Evolutionary conservation across 2,113 vertebrate genomes (phyloP), one percentile per base, ranked within the genome.

Genomic region (Triplophysa rosa): DNA sequence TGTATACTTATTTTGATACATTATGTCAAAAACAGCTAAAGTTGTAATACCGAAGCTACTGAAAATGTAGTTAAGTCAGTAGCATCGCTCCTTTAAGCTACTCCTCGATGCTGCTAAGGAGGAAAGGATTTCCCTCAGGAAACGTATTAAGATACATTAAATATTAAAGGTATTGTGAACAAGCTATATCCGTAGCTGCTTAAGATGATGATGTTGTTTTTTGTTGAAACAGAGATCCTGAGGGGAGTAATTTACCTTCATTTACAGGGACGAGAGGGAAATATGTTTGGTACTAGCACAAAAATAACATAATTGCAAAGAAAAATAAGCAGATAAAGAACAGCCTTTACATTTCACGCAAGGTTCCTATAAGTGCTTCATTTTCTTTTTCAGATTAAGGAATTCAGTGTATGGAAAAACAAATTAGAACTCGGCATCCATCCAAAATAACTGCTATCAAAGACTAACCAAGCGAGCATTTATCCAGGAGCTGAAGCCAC

Each of bases 291-390:
- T 79, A 68, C 69, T 59, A 64, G 73, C 24, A 40, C 45, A 65
- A 67, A 81, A 81, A 86, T 79, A 72, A 86, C 70, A 37, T 37
- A 84, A 85, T 87, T 82, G 78, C 19, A 24, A 61, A 26, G 40
- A 74, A 45, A 76, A 45, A 76, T 76, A 75, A 42, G 72, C 76
- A 79, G 58, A 68, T 77, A 79, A 66, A 59, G 67, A 73, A 83
- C 86, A 86, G 83, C 70, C 63, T 79, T 87, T 82, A 78, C 79
- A 70, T 79, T 62, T 82, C 33, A 71, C 72, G 52, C 78, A 79
- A 77, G 79, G 58, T 80, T 47, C 21, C 23, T 42, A 52, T 49
- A 80, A 62, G 66, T 63, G 78, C 47, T 76, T 81, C 72, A 59
- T 72, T 77, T 78, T 71, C 72, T 76, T 4, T 42, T 21, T 12